Percentiles rank a stretch among this genome's conserved stretches.
phyloP scores from a whole-genome alignment of 2,888 invertebrate species.

The Tinea semifulvella region DNA sequence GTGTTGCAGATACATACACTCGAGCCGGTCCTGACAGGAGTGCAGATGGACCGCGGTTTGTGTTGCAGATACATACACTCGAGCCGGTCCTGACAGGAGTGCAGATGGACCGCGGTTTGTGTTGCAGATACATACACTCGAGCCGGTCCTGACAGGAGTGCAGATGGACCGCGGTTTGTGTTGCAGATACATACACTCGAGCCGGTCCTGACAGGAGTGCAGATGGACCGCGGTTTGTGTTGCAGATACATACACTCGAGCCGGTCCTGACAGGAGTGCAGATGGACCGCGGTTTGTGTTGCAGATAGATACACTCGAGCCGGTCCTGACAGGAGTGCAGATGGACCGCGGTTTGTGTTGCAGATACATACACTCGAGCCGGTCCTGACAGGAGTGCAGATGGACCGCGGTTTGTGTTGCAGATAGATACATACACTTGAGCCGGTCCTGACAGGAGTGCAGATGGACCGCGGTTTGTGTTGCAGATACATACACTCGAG shows the following conservation, averaged over 20 bases:
- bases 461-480: no score
- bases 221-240: constrained; percentile 33
- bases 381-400: no score
- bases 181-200: constrained; percentile 38
- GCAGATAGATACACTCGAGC: constrained; percentile 36
- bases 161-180: constrained; percentile 33
- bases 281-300: constrained; percentile 34
- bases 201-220: no score
- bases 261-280: no score
- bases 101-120: constrained; percentile 31
- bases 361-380: constrained; percentile 33
- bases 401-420: constrained; percentile 38
- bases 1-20: constrained; percentile 43
- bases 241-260: constrained; percentile 38
- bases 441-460: no score
- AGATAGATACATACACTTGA: constrained; percentile 30
- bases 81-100: no score
- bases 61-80: constrained; percentile 40
- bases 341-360: constrained; percentile 36
- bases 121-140: constrained; percentile 41
- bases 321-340: no score
- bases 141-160: no score
- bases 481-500: neutral
- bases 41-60: constrained; percentile 32
- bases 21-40: no score